A percentile compares a stretch with the other conserved stretches of the same genome.
Evolutionary conservation across 2,797 vertebrate species (phyloP).

Genomic region (Poecilia wingei): DNA sequence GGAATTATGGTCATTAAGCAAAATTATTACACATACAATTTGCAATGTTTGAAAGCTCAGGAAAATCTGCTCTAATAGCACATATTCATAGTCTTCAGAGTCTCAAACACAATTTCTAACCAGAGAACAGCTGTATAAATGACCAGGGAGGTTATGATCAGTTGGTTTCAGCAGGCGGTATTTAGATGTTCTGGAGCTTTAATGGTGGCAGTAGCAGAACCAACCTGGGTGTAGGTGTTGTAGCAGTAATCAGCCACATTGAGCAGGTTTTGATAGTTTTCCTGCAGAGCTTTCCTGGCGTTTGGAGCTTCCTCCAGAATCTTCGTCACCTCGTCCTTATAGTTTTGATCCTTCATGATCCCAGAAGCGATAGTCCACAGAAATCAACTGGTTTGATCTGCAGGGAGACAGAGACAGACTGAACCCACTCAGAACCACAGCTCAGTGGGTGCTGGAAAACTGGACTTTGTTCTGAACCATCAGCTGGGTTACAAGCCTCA

Average conservation of each 20-base stretch:
- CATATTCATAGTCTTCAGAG: neutral
- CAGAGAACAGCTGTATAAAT: neutral
- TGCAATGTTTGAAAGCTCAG: neutral
- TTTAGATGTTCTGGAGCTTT: neutral
- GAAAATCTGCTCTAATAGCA: neutral
- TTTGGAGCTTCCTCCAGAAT: constrained; percentile 59
- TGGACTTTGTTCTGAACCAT: neutral
- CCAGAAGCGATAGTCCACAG: neutral
- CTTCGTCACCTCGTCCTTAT: constrained; percentile 47
- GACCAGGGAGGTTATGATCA: neutral
- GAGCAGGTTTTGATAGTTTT: constrained; percentile 67
- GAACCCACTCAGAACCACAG: neutral
- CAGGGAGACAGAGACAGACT: neutral
- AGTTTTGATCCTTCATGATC: constrained; percentile 57
- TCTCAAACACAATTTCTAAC: neutral
- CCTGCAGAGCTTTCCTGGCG: constrained; percentile 53
- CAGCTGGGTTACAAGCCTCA: neutral
- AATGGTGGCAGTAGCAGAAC: neutral
- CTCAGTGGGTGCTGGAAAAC: neutral
- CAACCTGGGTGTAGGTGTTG: constrained; percentile 48
- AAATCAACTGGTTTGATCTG: neutral
- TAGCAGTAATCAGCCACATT: constrained; percentile 59
- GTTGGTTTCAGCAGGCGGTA: neutral
- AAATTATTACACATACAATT: neutral
- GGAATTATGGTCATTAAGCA: neutral